A percentile compares a stretch with the other conserved stretches of the same genome.
Conservation (phyloP, 1,140 invertebrate species). For the Papilio xuthus region DNA sequence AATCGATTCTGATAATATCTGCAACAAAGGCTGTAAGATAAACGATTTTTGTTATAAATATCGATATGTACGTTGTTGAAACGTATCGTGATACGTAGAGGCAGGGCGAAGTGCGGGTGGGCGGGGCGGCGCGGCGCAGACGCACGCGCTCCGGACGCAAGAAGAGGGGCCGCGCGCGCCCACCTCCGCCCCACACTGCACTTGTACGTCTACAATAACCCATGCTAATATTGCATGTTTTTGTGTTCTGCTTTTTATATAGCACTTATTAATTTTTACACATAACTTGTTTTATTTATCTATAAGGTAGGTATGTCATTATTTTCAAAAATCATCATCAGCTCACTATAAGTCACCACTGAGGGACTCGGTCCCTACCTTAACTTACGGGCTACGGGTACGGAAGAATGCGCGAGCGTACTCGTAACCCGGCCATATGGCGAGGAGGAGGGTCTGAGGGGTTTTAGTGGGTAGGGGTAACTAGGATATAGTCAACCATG, state of each 20-base stretch:
- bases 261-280: neutral
- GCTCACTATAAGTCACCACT: too few relatives aligned
- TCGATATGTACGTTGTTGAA: constrained; percentile 2
- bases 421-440: too few relatives aligned
- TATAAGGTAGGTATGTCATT: too few relatives aligned
- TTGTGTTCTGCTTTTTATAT: constrained; percentile 4
- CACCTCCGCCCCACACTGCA: constrained; percentile 31
- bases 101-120: constrained; percentile 27
- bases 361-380: too few relatives aligned
- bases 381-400: too few relatives aligned
- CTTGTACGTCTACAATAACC: constrained; percentile 37
- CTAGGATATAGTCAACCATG: too few relatives aligned
- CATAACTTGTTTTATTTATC: neutral
- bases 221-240: constrained; percentile 11
- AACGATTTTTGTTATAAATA: neutral
- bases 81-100: neutral
- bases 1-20: too few relatives aligned
- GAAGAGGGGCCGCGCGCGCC: constrained; percentile 46
- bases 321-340: too few relatives aligned
- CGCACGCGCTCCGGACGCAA: constrained; percentile 62
- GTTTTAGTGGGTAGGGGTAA: too few relatives aligned
- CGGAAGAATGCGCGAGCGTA: too few relatives aligned
- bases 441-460: too few relatives aligned
- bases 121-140: constrained; percentile 50
- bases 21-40: too few relatives aligned